phyloP scores from a whole-genome alignment of 2,888 invertebrate species.

The Machimus atricapillus region DNA sequence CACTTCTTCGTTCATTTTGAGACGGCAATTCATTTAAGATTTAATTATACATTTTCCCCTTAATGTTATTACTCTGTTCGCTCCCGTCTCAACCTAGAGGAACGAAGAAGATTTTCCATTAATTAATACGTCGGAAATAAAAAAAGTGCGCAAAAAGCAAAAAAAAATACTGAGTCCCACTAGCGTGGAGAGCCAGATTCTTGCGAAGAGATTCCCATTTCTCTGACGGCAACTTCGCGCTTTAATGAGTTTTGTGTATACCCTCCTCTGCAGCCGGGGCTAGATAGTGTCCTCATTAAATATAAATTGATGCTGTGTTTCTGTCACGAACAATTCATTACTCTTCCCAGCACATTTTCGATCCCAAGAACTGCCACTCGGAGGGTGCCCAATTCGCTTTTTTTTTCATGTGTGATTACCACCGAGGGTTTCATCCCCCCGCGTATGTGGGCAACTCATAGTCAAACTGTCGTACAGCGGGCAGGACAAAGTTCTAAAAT shows the following conservation, averaged over 20 bases:
- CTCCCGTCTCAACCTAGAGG: not conserved
- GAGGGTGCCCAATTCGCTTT: not conserved
- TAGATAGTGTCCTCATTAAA: conserved; percentile 21
- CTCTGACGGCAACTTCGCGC: not conserved
- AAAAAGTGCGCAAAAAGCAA: not conserved
- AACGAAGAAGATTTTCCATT: not conserved
- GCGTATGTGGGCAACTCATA: not conserved
- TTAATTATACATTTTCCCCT: conserved; percentile 10
- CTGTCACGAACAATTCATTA: conserved; percentile 17
- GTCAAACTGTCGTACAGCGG: not conserved
- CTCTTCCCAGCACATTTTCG: not conserved
- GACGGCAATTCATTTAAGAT: not conserved
- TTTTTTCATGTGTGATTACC: not conserved
- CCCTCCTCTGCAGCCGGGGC: not conserved
- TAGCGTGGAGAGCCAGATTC: not conserved
- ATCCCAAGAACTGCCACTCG: not conserved
- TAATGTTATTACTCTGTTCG: conserved; percentile 1
- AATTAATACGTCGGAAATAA: conserved; percentile 7
- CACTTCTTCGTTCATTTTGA: not conserved
- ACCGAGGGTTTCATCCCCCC: not conserved
- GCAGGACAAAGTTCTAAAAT: not conserved
- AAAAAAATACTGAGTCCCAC: not conserved
- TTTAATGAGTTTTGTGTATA: conserved; percentile 15
- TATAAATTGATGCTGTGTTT: conserved; percentile 22
- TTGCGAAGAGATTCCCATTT: not conserved